These are phyloP conservation scores for Gopherus evgoodei DNA, from an alignment of 2,113 vertebrate genomes.

Conservation along the genomic window DNA sequence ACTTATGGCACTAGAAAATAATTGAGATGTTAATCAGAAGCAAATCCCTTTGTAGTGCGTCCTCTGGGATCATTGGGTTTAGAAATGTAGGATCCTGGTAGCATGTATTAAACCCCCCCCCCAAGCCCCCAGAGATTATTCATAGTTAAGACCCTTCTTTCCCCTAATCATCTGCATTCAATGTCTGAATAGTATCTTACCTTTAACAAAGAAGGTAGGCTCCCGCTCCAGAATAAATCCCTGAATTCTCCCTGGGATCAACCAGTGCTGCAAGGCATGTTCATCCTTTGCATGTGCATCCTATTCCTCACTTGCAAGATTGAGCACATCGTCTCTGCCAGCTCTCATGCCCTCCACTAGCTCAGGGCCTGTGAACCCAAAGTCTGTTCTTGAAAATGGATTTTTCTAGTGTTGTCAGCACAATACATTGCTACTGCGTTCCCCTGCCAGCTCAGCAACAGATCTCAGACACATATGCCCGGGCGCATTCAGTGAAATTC, in stretches of 20 bases:
- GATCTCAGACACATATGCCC: not conserved
- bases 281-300: not conserved
- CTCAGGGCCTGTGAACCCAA: not conserved
- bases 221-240: not conserved
- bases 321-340: not conserved
- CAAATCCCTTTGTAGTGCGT: not conserved
- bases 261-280: not conserved
- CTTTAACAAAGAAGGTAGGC: not conserved
- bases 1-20: not conserved
- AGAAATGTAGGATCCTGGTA: not conserved
- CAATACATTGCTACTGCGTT: not conserved
- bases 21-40: not conserved
- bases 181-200: not conserved
- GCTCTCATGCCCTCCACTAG: not conserved
- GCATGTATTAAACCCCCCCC: not conserved
- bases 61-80: not conserved
- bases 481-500: not conserved
- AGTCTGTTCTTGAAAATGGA: not conserved
- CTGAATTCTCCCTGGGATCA: not conserved
- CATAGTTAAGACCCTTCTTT: not conserved
- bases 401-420: not conserved
- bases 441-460: not conserved
- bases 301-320: not conserved
- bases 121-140: not conserved
- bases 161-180: not conserved